phyloP scores from a whole-genome alignment of 2,888 invertebrate species.

The Cheiracanthium punctorium region DNA sequence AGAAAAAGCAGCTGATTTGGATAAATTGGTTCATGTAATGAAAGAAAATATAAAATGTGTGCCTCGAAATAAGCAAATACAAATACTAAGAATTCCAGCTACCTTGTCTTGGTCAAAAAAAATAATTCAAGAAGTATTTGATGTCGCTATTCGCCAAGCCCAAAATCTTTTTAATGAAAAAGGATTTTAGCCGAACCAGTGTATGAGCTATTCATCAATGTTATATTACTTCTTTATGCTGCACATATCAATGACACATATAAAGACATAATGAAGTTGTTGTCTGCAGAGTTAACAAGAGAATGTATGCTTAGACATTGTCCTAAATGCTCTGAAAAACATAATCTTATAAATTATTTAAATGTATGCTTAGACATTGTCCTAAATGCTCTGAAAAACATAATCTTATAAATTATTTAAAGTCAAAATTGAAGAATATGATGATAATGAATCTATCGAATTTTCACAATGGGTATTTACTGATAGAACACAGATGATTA shows the following conservation, averaged over 20 bases:
- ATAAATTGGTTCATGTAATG: background rate
- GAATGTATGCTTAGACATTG: background rate
- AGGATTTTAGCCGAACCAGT: conserved; percentile 4
- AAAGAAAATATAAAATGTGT: background rate
- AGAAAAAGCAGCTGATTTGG: conserved; percentile 1
- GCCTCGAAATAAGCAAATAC: background rate
- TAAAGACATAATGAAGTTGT: background rate
- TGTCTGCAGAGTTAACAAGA: background rate
- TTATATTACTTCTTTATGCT: background rate
- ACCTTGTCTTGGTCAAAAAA: background rate
- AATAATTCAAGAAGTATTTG: conserved; percentile 6
- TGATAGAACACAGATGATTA: conserved; percentile 1
- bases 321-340: background rate
- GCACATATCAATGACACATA: background rate
- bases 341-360: background rate
- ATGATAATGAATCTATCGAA: background rate
- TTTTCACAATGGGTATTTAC: conserved; percentile 16
- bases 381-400: background rate
- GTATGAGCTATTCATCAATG: conserved; percentile 27
- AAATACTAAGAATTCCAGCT: conserved; percentile 18
- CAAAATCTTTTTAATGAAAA: conserved; percentile 14
- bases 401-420: background rate
- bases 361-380: background rate
- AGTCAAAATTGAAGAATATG: background rate
- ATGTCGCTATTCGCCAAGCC: background rate